Evolutionary conservation across 2,113 vertebrate species (phyloP).

Genomic region (Cephalopterus ornatus): DNA sequence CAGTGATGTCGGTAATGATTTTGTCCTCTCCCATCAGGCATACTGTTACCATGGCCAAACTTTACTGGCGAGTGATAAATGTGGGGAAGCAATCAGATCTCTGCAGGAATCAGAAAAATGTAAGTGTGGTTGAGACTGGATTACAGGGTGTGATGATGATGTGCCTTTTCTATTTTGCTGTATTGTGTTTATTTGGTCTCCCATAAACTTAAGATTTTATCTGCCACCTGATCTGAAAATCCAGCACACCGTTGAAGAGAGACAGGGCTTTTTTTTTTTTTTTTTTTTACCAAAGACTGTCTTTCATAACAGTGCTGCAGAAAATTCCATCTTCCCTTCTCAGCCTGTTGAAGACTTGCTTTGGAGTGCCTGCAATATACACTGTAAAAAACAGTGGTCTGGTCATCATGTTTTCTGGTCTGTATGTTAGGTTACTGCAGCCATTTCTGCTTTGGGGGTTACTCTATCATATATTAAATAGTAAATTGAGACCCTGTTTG

Average conservation of each 20-base stretch:
- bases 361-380: neutral
- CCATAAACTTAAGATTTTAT: neutral
- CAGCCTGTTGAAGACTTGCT: neutral
- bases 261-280: neutral
- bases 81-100: conserved; percentile 94
- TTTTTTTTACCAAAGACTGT: neutral
- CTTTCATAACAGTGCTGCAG: neutral
- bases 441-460: neutral
- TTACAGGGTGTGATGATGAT: neutral
- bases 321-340: neutral
- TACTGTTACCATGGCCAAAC: conserved; percentile 96
- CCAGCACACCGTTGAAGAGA: neutral
- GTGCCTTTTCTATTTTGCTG: neutral
- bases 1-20: neutral
- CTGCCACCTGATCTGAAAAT: neutral
- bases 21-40: conserved; percentile 73
- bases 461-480: neutral
- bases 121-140: conserved; percentile 65
- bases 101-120: conserved; percentile 96
- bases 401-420: neutral
- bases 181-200: neutral
- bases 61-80: conserved; percentile 90
- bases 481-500: neutral
- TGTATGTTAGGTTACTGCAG: neutral
- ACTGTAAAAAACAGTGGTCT: neutral